Percentiles rank a stretch among this genome's conserved stretches.
Evolutionary conservation across 2,888 invertebrate genomes (phyloP).

Genomic region (Linnaemya tessellans): DNA sequence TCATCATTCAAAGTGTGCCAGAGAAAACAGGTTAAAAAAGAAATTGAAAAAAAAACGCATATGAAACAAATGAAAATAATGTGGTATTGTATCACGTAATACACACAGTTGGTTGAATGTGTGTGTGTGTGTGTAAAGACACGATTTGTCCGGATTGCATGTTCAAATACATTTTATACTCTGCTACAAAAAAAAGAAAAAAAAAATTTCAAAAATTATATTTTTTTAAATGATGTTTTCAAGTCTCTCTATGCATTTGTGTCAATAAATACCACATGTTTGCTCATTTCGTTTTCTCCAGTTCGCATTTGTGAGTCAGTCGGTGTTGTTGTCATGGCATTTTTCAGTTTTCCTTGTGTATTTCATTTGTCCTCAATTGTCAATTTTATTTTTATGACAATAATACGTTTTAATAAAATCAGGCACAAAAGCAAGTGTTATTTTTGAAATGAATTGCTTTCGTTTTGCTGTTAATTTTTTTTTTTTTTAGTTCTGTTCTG

Average conservation of each 20-base stretch:
- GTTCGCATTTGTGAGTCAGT: not conserved
- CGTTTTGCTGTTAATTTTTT: not conserved
- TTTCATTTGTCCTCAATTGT: conserved; percentile 32
- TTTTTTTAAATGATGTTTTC: too few relatives aligned
- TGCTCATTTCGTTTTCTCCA: conserved; percentile 26
- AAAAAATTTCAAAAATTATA: too few relatives aligned
- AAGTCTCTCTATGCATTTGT: conserved; percentile 12
- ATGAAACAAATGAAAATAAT: not conserved
- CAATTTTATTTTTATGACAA: conserved; percentile 30
- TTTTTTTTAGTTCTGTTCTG: conserved; percentile 1
- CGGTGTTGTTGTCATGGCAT: conserved; percentile 31
- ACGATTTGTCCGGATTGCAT: not conserved
- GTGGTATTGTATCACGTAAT: conserved; percentile 20
- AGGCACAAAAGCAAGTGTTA: not conserved
- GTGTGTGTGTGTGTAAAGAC: not conserved
- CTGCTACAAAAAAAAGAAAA: not conserved
- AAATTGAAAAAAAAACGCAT: not conserved
- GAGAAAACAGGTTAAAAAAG: not conserved
- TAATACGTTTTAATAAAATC: not conserved
- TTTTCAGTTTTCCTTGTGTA: not conserved
- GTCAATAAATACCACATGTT: conserved; percentile 65
- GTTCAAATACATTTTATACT: not conserved
- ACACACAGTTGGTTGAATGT: conserved; percentile 5
- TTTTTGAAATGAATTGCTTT: conserved; percentile 10
- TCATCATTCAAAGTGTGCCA: not conserved